Conservation (phyloP, 2,113 vertebrate genomes). For the Rhabdornis inornatus region DNA sequence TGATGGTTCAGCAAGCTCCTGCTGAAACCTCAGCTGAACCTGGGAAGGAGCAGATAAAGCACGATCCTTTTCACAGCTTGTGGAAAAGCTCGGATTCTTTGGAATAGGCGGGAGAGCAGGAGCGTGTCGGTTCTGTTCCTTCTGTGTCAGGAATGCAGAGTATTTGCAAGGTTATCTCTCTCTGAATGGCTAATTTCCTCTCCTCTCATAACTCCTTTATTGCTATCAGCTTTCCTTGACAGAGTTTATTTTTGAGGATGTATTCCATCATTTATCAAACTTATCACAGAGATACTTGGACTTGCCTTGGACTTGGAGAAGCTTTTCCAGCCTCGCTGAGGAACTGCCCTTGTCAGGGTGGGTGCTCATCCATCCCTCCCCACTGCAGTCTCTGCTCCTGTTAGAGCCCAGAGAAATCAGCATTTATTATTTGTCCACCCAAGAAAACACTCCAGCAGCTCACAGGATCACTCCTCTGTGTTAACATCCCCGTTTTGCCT, state of each 20-base stretch:
- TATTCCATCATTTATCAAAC: background rate
- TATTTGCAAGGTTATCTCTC: background rate
- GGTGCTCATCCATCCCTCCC: background rate
- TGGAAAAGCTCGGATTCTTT: background rate
- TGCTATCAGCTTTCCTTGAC: background rate
- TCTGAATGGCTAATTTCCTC: background rate
- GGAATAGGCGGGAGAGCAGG: background rate
- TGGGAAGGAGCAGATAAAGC: constrained; percentile 1
- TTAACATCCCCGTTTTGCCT: background rate
- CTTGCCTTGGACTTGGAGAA: background rate
- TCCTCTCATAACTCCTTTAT: background rate
- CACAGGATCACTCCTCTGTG: background rate
- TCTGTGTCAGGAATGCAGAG: background rate
- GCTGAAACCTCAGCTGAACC: constrained; percentile 30
- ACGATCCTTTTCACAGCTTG: background rate
- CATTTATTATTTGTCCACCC: background rate
- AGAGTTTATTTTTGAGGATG: background rate
- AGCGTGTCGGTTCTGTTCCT: background rate
- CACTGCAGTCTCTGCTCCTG: background rate
- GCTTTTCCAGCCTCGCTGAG: background rate
- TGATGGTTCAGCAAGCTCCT: background rate
- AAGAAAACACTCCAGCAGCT: background rate
- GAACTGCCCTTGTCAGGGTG: background rate
- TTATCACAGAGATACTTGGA: background rate
- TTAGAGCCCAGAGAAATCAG: background rate